Evolutionary conservation across 2,113 vertebrate genomes (phyloP), one percentile per base, ranked within the genome.

Genomic region (Bostrychus sinensis): DNA sequence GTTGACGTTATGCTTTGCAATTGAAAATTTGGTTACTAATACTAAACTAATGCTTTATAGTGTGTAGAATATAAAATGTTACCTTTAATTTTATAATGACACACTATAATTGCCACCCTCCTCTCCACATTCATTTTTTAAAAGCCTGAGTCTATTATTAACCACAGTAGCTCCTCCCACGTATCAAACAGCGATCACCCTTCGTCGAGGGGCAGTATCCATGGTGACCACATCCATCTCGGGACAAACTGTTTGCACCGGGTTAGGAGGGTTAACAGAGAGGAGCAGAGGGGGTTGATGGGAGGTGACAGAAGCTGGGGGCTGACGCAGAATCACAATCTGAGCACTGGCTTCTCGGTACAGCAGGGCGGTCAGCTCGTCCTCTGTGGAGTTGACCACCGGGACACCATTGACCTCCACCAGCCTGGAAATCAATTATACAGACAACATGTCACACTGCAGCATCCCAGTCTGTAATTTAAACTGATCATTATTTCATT

Each of bases 341-440:
- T 85, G 81, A 62, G 85, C 82, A 2, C 57, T 75, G 23, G 81
- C 43, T 41, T 62, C 67, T 34, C 85, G 73, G 20, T 77, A 80
- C 8, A 91, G 62, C 58, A 91, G 70, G 16, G 82, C 34, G 3
- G 38, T 61, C 12, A 90, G 72, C 56, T 91, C 86, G 2, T 88
- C 77, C 43, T 79, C 75, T 45, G 76, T 83, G 3, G 76, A 83
- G 48, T 84, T 85, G 57, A 92, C 56, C 57, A 91, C 85, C 0
- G 66, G 53, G 16, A 86, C 71, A 17, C 87, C 85, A 2, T 91
- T 90, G 70, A 93, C 86, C 74, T 91, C 90, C 80, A 91, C 73
- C 37, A 89, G 58, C 63, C 90, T 91, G 22, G 23, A 39, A 43
- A 16, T 13, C 11, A 74, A 5, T 58, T 14, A 63, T 5, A 62